Base-by-base conservation (phyloP, 2,113 vertebrate genomes). In the Anas platyrhynchos region DNA sequence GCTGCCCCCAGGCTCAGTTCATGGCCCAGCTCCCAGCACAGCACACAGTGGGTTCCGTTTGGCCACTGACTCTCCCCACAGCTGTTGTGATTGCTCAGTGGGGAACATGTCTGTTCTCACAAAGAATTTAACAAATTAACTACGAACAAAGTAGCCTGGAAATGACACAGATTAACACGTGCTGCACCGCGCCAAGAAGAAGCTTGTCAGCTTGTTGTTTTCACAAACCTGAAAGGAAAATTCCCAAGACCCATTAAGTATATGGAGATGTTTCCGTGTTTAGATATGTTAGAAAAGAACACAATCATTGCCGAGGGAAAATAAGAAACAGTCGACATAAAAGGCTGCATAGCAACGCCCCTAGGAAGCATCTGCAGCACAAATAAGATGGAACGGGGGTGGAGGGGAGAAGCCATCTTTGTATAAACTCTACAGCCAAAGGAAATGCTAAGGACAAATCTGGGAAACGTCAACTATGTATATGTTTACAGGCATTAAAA, bases 81-180 rank as follows among this genome's bases (percentile, higher is more conserved):
- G 97, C 97, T 97, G 96, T 77, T 83, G 94, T 3, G 92, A 94
- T 65, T 25, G 83, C 97, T 96, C 97, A 95, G 97, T 65, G 83
- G 95, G 97, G 96, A 94, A 94, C 90, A 16, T 4, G 87, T 94
- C 96, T 96, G 76, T 77, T 97, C 92, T 95, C 90, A 89, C 82
- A 96, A 97, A 96, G 97, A 98, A 96, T 96, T 96, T 97, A 94
- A 96, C 97, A 98, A 97, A 98, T 97, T 98, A 96, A 97, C 97
- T 97, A 97, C 23, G 95, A 97, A 96, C 97, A 97, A 97, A 97
- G 94, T 97, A 63, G 17, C 89, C 79, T 95, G 90, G 93, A 97
- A 75, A 71, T 6, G 17, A 95, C 96, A 86, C 36, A 59, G 92
- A 96, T 96, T 96, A 93, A 95, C 95, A 88, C 95, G 95, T 14